Percentiles rank a stretch among this genome's conserved stretches.
Evolutionary conservation across 2,797 vertebrate species (phyloP).

Genomic region (Gambelia wislizenii): DNA sequence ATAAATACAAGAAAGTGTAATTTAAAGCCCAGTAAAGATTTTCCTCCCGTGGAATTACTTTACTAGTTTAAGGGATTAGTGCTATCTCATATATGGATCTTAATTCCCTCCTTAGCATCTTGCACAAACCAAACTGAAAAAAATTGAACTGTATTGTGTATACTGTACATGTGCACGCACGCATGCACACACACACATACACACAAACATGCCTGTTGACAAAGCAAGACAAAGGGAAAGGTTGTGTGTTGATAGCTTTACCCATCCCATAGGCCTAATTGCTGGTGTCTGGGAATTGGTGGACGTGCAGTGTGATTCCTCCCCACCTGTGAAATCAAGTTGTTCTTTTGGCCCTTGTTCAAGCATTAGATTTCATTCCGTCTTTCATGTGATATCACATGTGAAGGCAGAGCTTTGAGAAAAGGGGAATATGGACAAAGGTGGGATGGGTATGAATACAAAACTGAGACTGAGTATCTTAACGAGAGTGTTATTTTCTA

Average conservation of each 20-base stretch:
- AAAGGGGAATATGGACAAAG: too few relatives aligned
- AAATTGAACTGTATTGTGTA: neutral
- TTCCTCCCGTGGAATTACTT: slow-evolving; percentile 17
- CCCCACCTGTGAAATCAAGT: neutral
- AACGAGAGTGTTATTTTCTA: too few relatives aligned
- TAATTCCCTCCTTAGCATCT: slow-evolving; percentile 56
- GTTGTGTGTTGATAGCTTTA: neutral
- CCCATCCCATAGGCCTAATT: neutral
- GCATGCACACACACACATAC: too few relatives aligned
- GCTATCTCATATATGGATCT: slow-evolving; percentile 58
- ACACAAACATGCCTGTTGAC: neutral
- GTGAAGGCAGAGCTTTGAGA: neutral
- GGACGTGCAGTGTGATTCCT: neutral
- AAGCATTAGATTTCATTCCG: neutral
- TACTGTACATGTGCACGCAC: neutral
- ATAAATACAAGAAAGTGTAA: neutral
- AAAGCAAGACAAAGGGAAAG: neutral
- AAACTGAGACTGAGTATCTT: too few relatives aligned
- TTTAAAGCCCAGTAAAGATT: rapidly evolving
- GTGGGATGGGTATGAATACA: too few relatives aligned
- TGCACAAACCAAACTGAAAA: slow-evolving; percentile 36
- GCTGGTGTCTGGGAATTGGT: neutral
- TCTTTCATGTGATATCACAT: neutral
- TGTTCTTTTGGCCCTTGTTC: too few relatives aligned
- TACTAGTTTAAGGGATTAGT: slow-evolving; percentile 47